A percentile compares a stretch with the other conserved stretches of the same genome.
Evolutionary conservation across 2,888 invertebrate species (phyloP).

Genomic region (Cylloceria caligata): DNA sequence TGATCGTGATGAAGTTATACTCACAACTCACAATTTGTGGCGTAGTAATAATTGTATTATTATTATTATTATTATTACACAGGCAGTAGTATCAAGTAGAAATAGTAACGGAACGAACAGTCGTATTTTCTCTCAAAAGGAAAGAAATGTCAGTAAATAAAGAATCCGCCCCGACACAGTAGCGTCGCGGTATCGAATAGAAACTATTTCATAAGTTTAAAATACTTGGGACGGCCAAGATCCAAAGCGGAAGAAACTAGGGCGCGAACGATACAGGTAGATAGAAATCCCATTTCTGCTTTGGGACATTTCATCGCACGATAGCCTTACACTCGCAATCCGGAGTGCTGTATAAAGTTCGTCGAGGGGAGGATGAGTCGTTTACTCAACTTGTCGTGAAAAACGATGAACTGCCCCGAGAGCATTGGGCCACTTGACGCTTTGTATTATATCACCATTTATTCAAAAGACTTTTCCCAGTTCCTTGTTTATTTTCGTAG

Average conservation of each 20-base stretch:
- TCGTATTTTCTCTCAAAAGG: background rate
- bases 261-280: background rate
- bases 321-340: background rate
- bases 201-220: conserved; percentile 12
- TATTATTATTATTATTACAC: background rate
- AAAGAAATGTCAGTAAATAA: background rate
- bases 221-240: background rate
- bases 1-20: background rate
- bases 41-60: background rate
- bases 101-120: background rate
- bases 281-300: conserved; percentile 27
- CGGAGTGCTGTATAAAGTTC: background rate
- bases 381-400: conserved; percentile 1
- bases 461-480: conserved; percentile 17
- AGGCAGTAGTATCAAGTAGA: background rate
- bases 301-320: conserved; percentile 18
- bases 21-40: background rate
- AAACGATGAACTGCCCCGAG: background rate
- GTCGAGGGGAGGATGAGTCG: conserved; percentile 12
- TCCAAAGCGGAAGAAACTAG: background rate
- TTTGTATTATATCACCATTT: background rate
- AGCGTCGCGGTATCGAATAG: background rate
- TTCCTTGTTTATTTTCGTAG: background rate
- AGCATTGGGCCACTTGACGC: background rate
- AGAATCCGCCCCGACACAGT: background rate